These are phyloP conservation scores for Bradypodion pumilum DNA, from an alignment of 2,797 vertebrate species.

Conservation along the genomic window DNA sequence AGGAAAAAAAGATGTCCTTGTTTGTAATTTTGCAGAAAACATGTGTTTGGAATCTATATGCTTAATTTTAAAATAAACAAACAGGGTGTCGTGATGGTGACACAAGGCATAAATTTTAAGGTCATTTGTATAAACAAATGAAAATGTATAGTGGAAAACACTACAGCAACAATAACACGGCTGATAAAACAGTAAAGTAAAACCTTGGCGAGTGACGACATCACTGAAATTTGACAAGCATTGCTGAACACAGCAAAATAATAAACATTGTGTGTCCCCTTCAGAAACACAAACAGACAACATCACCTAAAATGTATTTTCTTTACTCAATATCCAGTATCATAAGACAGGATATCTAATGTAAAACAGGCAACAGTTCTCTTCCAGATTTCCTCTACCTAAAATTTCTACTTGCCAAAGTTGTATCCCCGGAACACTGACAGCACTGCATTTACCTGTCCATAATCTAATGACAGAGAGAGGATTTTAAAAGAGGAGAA, in stretches of 20 bases:
- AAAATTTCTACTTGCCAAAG: no score
- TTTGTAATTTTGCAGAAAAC: conserved; percentile 33
- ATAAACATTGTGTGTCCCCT: not conserved
- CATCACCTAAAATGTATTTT: not conserved
- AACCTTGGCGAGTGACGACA: not conserved
- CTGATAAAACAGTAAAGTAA: not conserved
- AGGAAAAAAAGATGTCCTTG: conserved; percentile 34
- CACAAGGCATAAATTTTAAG: not conserved
- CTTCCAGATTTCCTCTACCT: no score
- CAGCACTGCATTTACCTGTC: no score
- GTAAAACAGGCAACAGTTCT: no score
- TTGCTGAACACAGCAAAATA: not conserved
- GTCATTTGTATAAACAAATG: not conserved
- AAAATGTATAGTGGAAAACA: not conserved
- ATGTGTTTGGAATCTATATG: no score
- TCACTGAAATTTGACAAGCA: not conserved
- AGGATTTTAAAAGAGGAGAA: no score
- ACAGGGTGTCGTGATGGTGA: no score
- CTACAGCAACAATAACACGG: not conserved
- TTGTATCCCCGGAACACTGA: no score
- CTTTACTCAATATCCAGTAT: not conserved
- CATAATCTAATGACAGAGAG: no score
- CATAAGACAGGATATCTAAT: not conserved
- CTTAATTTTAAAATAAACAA: not conserved
- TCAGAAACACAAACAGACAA: not conserved